A percentile compares a stretch with the other conserved stretches of the same genome.
phyloP scores from a whole-genome alignment of 2,113 vertebrate species.

The human region DNA sequence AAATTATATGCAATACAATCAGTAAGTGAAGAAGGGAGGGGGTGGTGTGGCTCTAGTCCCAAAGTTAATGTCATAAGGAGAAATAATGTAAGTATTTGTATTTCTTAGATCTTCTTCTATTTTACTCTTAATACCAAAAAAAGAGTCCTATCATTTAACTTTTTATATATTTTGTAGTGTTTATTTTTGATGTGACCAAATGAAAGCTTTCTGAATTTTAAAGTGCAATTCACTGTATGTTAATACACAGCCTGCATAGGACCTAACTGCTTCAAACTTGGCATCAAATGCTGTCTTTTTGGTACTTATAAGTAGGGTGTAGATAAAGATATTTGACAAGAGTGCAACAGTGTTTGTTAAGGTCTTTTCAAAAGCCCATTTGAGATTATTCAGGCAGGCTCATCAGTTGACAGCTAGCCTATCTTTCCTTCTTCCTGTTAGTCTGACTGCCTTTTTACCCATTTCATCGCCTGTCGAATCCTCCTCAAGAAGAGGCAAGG shows the following conservation, averaged over 20 bases:
- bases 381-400: not conserved
- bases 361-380: not conserved
- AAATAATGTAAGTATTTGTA: not conserved
- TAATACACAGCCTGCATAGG: not conserved
- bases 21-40: not conserved
- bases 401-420: accelerated
- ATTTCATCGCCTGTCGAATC: not conserved
- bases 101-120: not conserved
- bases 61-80: not conserved
- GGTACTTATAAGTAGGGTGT: accelerated
- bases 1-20: not conserved
- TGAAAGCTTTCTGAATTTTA: not conserved
- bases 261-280: not conserved
- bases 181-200: constrained; percentile 14
- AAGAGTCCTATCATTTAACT: not conserved
- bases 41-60: not conserved
- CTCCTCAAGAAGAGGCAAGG: not conserved
- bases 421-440: not conserved
- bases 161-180: constrained; percentile 17
- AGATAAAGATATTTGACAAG: accelerated
- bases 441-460: not conserved
- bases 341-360: not conserved
- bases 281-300: not conserved
- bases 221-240: not conserved
- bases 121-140: not conserved